Percentiles rank a stretch among this genome's conserved stretches.
Evolutionary conservation across 2,888 invertebrate genomes (phyloP).

Genomic region (Thecocarcelia acutangulata): DNA sequence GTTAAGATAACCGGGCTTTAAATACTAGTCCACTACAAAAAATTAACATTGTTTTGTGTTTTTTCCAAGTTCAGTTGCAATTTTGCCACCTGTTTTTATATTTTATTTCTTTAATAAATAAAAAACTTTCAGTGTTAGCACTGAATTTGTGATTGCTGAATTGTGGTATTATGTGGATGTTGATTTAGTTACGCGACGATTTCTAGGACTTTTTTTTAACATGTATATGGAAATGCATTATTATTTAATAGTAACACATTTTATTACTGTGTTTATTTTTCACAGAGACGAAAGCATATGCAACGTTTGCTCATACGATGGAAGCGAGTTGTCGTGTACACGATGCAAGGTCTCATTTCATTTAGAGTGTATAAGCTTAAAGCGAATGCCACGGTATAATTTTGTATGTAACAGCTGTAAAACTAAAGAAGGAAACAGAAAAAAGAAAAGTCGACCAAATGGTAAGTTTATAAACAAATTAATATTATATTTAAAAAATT

Average conservation of each 20-base stretch:
- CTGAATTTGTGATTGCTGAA: too few species aligned
- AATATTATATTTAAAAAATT: neutral
- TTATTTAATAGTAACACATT: neutral
- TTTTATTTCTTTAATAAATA: too few species aligned
- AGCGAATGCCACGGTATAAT: constrained; percentile 84
- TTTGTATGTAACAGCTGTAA: constrained; percentile 85
- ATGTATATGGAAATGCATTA: too few species aligned
- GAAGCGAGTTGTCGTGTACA: constrained; percentile 76
- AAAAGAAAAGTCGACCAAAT: constrained; percentile 71
- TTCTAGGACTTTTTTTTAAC: too few species aligned
- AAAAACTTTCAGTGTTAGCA: too few species aligned
- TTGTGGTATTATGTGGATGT: too few species aligned
- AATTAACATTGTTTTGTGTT: too few species aligned
- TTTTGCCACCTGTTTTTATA: too few species aligned
- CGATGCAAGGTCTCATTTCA: constrained; percentile 84
- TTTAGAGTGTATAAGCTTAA: constrained; percentile 86
- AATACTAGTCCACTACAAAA: too few species aligned
- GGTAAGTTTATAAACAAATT: constrained; percentile 50
- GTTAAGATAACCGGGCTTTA: too few species aligned
- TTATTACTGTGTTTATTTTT: constrained; percentile 11
- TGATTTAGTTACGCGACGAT: too few species aligned
- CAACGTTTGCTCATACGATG: constrained; percentile 77
- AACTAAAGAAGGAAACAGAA: constrained; percentile 68
- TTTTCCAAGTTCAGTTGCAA: too few species aligned
- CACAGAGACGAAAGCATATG: constrained; percentile 76